These are phyloP conservation scores for Parasteatoda tepidariorum DNA, from an alignment of 1,140 invertebrate genomes.

Conservation along the genomic window DNA sequence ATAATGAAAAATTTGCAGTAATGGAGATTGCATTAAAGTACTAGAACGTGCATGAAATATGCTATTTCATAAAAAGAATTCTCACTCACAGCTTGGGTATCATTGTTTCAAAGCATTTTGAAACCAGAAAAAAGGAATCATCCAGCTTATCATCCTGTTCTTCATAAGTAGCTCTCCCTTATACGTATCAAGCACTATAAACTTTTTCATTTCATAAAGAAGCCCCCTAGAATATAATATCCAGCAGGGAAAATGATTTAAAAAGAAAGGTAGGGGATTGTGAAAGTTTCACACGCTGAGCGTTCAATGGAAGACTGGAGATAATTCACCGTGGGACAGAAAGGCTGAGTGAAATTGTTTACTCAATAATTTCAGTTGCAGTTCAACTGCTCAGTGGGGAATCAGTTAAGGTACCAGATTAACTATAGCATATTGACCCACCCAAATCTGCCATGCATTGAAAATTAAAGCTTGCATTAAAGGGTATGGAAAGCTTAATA, in stretches of 20 bases:
- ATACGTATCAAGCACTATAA: background rate
- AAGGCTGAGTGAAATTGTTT: background rate
- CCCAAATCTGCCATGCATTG: too few relatives aligned
- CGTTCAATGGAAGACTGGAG: constrained; percentile 49
- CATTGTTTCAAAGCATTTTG: background rate
- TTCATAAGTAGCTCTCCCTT: background rate
- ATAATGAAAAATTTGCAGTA: too few relatives aligned
- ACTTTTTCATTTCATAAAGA: background rate
- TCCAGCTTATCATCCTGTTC: background rate
- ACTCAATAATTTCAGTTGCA: background rate
- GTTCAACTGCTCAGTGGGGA: too few relatives aligned
- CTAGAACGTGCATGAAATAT: background rate
- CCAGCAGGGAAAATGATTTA: constrained; percentile 5
- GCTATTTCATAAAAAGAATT: background rate
- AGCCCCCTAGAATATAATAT: constrained; percentile 2
- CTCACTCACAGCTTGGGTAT: background rate
- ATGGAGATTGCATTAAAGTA: too few relatives aligned
- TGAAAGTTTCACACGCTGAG: constrained; percentile 42
- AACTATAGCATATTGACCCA: too few relatives aligned
- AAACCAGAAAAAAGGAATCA: background rate
- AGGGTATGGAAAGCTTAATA: too few relatives aligned
- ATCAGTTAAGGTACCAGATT: too few relatives aligned
- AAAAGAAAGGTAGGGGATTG: constrained; percentile 15
- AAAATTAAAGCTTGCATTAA: too few relatives aligned
- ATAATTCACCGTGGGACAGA: constrained; percentile 38